phyloP scores from a whole-genome alignment of 2,888 invertebrate genomes.

The Serrognathus titanus region DNA sequence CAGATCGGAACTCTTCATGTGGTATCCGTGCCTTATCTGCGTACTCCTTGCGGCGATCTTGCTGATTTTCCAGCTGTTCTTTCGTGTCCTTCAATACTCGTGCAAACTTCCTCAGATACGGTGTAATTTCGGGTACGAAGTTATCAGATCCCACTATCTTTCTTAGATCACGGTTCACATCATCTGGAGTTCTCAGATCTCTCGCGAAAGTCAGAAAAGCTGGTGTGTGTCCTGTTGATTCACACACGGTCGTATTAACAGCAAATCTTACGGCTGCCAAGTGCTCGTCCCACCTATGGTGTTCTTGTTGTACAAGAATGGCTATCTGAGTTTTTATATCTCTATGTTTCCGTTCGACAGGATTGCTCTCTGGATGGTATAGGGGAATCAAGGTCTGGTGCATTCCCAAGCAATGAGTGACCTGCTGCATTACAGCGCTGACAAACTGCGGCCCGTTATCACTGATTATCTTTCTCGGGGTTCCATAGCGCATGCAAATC shows the following conservation, averaged over 20 bases:
- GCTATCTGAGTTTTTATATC: conserved; percentile 33
- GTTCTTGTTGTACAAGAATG: conserved; percentile 27
- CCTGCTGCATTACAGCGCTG: no score
- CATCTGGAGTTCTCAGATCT: conserved; percentile 28
- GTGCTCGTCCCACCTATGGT: conserved; percentile 26
- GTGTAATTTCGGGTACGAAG: conserved; percentile 17
- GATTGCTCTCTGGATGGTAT: conserved; percentile 40
- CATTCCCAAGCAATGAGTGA: conserved; percentile 11
- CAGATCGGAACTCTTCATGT: background rate
- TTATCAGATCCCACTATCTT: conserved; percentile 14
- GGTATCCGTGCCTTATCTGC: background rate
- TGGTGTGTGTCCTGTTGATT: no score
- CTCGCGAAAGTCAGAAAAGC: conserved; percentile 16
- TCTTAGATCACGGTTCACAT: conserved; percentile 11
- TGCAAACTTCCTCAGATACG: background rate
- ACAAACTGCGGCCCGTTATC: conserved; percentile 40
- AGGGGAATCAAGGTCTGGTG: conserved; percentile 26
- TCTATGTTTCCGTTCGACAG: conserved; percentile 35
- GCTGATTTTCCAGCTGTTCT: conserved; percentile 5
- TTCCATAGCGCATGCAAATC: conserved; percentile 34
- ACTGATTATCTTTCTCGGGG: conserved; percentile 35
- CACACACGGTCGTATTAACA: conserved; percentile 27
- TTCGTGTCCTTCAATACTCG: background rate
- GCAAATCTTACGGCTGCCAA: conserved; percentile 31
- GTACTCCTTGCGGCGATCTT: conserved; percentile 10